Base-by-base conservation (phyloP, 2,888 invertebrate species). In the Pristionchus arcanus region DNA sequence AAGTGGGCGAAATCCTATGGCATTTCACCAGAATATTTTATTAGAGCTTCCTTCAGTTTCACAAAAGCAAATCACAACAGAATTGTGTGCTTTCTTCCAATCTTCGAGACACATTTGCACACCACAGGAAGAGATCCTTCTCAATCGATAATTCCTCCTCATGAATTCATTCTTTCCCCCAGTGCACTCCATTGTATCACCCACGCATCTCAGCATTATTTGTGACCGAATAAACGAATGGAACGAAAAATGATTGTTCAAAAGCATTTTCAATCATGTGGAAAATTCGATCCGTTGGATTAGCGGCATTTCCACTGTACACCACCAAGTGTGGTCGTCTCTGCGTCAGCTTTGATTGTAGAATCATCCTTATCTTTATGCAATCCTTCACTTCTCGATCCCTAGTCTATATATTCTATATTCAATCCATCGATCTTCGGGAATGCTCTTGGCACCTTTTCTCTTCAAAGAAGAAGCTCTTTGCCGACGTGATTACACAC, bases 181-280 rank as follows among this genome's bases (percentile, higher is more conserved):
- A n/a, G 31, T 77, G 37, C 42, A 77, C 42, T 77, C 1, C n/a
- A 42, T 9, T 42, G 25, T 42, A 77, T 77, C 77, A 42, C 21
- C 7, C 42, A 7, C 19, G 21, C 77, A 77, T 77, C 77, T 77
- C 77, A 77, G 77, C 2, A 42, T 77, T 77, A 42, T 77, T 42
- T 77, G 77, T 77, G 42, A 77, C 77, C 77, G 77, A 77, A 77
- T 77, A 77, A 77, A 77, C 16, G n/a, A 21, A 34, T 74, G 34
- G 19, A 31, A 28, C 25, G 42, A 49, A n/a, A 68, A 5, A 7
- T 28, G 68, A 2, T 25, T 11, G 7, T n/a, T n/a, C 5, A 3
- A n/a, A 25, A 55, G 2, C 55, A 55, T 5, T 25, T 16, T 21
- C 63, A 63, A 7, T 7, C 21, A 15, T 13, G 21, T 11, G n/a